Conservation (phyloP, 2,888 invertebrate species). For the Sphaeridia pumilis region DNA sequence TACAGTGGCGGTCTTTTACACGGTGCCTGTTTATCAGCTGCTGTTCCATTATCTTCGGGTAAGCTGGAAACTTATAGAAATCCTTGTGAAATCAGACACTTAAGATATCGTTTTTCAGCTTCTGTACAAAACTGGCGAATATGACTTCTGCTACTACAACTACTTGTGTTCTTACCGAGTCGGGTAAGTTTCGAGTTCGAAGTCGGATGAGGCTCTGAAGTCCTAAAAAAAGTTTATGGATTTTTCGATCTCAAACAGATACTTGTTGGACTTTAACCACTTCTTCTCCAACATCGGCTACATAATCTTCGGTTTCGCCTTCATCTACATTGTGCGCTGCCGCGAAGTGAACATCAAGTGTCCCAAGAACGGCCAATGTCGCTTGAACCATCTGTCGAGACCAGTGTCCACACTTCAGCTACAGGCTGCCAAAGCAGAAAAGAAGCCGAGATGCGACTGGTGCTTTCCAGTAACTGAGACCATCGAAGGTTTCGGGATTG, state of each 20-base stretch:
- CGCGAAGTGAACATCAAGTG: slow-evolving; percentile 17
- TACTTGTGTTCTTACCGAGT: slow-evolving; percentile 29
- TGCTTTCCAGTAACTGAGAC: slow-evolving; percentile 23
- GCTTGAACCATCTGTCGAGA: background rate
- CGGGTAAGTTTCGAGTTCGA: slow-evolving; percentile 12
- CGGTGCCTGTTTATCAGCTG: slow-evolving; percentile 32
- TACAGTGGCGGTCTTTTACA: slow-evolving; percentile 32
- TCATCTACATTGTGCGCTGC: slow-evolving; percentile 25
- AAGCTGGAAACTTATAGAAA: background rate
- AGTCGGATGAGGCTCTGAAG: background rate
- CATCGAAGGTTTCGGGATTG: slow-evolving; percentile 24
- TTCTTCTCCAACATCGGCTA: slow-evolving; percentile 34
- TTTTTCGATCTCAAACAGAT: background rate
- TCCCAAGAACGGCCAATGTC: background rate
- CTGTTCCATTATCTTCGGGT: slow-evolving; percentile 30
- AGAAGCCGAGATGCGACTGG: slow-evolving; percentile 9
- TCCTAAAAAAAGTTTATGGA: background rate
- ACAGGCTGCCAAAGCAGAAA: background rate
- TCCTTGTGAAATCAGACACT: background rate
- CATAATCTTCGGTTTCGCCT: slow-evolving; percentile 29
- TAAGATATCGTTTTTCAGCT: slow-evolving; percentile 15
- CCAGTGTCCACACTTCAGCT: slow-evolving; percentile 3
- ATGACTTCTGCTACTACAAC: slow-evolving; percentile 34
- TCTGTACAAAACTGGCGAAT: slow-evolving; percentile 30
- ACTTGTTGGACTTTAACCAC: slow-evolving; percentile 31